Conservation (phyloP, 2,888 invertebrate genomes). For the Fragum fragum region DNA sequence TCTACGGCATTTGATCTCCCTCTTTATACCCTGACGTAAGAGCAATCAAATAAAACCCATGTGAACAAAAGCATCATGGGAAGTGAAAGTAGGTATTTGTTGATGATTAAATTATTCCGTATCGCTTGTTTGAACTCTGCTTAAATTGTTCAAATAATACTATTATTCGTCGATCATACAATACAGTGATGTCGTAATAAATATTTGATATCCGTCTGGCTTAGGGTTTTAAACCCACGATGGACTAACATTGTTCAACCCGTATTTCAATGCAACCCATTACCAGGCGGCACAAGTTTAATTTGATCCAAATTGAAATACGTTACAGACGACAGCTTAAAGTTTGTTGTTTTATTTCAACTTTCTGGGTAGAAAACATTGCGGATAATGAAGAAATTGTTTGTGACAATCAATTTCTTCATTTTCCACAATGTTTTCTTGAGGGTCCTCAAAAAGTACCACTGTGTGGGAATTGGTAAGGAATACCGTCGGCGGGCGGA, state of each 20-base stretch:
- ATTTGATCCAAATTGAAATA: no score
- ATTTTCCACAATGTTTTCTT: no score
- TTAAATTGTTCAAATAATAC: conserved; percentile 24
- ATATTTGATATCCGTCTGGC: conserved; percentile 25
- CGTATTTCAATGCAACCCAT: no score
- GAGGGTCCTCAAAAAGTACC: no score
- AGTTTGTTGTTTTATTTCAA: no score
- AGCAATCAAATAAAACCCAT: not conserved
- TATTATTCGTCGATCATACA: conserved; percentile 6
- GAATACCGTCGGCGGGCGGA: no score
- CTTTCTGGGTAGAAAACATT: no score
- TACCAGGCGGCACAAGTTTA: no score
- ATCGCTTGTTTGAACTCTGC: conserved; percentile 28
- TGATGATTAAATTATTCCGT: conserved; percentile 25
- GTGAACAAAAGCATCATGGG: not conserved
- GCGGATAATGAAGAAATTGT: no score
- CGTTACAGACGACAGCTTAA: no score
- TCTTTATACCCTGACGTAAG: not conserved
- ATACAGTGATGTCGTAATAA: not conserved
- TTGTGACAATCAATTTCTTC: no score
- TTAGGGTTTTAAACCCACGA: conserved; percentile 1
- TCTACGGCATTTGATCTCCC: not conserved
- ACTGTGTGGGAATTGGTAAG: no score
- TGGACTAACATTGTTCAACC: not conserved
- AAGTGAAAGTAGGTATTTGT: conserved; percentile 2